phyloP scores from a whole-genome alignment of 2,113 vertebrate species.

The Manacus vitellinus region DNA sequence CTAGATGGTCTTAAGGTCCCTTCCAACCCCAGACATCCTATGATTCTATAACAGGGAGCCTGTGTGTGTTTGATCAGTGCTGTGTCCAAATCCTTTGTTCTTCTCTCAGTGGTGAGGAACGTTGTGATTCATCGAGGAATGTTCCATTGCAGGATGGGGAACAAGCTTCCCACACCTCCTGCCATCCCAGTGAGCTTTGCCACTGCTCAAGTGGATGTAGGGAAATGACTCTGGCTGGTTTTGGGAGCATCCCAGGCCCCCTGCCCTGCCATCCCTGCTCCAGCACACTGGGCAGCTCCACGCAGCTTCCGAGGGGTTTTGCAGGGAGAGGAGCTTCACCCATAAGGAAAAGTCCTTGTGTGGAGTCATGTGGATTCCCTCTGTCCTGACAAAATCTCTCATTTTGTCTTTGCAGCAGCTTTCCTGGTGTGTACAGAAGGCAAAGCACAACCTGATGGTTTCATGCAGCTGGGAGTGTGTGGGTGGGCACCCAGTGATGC shows the following conservation, averaged over 20 bases:
- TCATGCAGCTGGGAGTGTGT: fast-evolving
- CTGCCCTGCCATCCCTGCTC: background rate
- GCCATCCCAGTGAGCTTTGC: background rate
- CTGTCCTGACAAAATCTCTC: background rate
- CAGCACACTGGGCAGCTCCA: fast-evolving
- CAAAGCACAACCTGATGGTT: background rate
- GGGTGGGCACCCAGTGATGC: background rate
- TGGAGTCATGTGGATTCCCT: background rate
- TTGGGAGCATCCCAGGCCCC: background rate
- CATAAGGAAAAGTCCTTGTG: fast-evolving
- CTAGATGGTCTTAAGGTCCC: background rate
- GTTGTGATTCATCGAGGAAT: fast-evolving
- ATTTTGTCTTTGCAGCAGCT: background rate
- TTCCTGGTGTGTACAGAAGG: background rate
- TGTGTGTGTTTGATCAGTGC: background rate
- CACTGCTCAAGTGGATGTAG: background rate
- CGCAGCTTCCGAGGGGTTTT: fast-evolving
- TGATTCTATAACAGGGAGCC: background rate
- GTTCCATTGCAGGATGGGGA: fast-evolving
- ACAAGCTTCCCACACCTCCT: background rate
- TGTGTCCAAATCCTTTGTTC: background rate
- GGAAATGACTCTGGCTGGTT: background rate
- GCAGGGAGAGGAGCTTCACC: background rate
- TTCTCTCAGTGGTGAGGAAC: background rate
- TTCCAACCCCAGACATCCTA: background rate